Base-by-base conservation (phyloP, 2,113 vertebrate species). In the Desmodus rotundus region DNA sequence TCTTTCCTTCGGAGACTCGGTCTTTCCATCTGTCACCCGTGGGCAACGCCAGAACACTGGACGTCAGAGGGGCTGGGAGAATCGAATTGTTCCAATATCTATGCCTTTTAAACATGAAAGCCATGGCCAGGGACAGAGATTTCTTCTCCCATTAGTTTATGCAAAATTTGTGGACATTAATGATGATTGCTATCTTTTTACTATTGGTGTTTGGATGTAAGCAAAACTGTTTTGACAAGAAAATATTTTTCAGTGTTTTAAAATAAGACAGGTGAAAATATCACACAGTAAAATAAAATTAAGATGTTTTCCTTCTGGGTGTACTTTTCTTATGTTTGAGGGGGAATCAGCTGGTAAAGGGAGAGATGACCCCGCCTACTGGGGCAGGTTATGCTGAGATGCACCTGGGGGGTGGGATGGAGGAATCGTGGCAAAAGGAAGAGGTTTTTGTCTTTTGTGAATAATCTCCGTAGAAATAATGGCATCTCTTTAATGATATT, bases 401-500 rank as follows among this genome's bases (percentile, higher is more conserved):
- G 33, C 13, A 31, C 36, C 5, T 20, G 52, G 24, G 43, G 19
- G 8, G 3, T 68, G 38, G 20, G 24, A 3, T 6, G 22, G 31
- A 7, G 19, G 12, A 41, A 10, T 1, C 9, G 22, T 0, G 15
- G 26, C 28, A 31, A 38, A 13, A 33, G 50, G 54, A 58, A 47
- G 15, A 26, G 43, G 54, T 4, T 54, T 83, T 84, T 77, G 22
- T 58, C 87, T 52, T 76, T 78, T 74, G 63, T 84, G 20, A 58
- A 24, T 45, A n/a, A 54, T 88, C 36, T 63, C 50, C 16, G 65
- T 19, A 38, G 67, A 86, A 81, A 88, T 41, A 67, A 73, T 26
- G 50, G 7, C 65, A n/a, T 43, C 17, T 38, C 38, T 93, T 70
- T 58, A 52, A 87, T 91, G 54, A 72, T 87, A 84, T 93, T 93